Percentiles rank a stretch among this genome's conserved stretches.
Conservation (phyloP, 2,888 invertebrate species). For the Drosophila anceps region DNA sequence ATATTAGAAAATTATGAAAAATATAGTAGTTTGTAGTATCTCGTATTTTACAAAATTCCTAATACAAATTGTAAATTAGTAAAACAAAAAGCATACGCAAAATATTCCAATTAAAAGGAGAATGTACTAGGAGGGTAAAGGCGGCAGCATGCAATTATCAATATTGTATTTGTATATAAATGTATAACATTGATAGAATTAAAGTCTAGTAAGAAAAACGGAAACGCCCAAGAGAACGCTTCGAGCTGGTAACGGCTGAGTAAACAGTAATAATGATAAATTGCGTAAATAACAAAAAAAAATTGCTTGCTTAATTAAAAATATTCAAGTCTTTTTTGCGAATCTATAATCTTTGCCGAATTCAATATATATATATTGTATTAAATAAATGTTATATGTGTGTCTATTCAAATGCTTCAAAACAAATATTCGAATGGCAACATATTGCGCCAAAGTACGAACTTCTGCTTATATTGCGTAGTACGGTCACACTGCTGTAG, state of each 20-base stretch:
- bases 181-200: constrained; percentile 69
- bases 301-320: constrained; percentile 49
- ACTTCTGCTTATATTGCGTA: background rate
- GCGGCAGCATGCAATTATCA: constrained; percentile 57
- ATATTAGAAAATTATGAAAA: constrained; percentile 64
- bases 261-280: constrained; percentile 25
- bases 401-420: constrained; percentile 43
- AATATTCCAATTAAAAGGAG: constrained; percentile 54
- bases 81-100: constrained; percentile 24
- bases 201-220: constrained; percentile 34
- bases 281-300: constrained; percentile 34
- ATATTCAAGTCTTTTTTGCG: constrained; percentile 59
- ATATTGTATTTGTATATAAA: constrained; percentile 70
- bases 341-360: constrained; percentile 70
- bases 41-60: constrained; percentile 56
- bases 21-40: constrained; percentile 62
- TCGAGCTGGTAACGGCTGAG: constrained; percentile 32
- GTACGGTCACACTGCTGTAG: constrained; percentile 38
- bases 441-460: background rate
- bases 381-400: constrained; percentile 76
- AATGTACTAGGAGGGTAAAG: constrained; percentile 49
- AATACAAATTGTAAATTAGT: constrained; percentile 62
- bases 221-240: constrained; percentile 32
- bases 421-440: background rate
- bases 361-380: constrained; percentile 66